Conservation (phyloP, 2,888 invertebrate genomes). For the Chouioia cunea region DNA sequence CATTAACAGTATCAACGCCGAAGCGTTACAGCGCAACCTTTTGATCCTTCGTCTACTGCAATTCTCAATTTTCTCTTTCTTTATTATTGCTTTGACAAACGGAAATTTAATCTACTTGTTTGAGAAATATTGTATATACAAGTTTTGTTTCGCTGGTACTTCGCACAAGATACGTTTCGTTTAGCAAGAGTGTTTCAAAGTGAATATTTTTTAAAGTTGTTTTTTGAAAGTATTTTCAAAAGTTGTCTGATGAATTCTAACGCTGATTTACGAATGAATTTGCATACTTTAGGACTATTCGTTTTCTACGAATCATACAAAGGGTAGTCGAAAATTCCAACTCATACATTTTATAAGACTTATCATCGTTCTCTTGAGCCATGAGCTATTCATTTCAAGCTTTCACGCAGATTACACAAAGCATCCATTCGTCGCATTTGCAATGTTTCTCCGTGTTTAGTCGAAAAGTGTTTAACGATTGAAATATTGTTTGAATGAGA, state of each 20-base stretch:
- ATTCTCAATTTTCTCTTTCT: conserved; percentile 18
- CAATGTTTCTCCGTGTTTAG: background rate
- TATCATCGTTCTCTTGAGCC: conserved; percentile 36
- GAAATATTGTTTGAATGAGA: too few relatives aligned
- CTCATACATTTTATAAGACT: conserved; percentile 53
- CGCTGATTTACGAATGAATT: conserved; percentile 50
- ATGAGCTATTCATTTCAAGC: conserved; percentile 14
- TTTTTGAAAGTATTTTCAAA: too few relatives aligned
- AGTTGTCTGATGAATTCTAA: conserved; percentile 21
- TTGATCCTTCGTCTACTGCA: conserved; percentile 29
- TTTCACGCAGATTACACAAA: conserved; percentile 47
- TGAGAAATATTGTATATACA: too few relatives aligned
- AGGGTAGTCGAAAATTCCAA: conserved; percentile 51
- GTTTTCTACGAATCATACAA: conserved; percentile 48
- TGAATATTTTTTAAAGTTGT: too few relatives aligned
- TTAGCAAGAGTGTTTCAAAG: too few relatives aligned
- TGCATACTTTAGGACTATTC: conserved; percentile 54
- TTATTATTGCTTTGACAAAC: background rate
- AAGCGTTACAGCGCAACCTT: conserved; percentile 19
- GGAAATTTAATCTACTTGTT: conserved; percentile 9
- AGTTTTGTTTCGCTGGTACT: too few relatives aligned
- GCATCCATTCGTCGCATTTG: background rate
- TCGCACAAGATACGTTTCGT: too few relatives aligned
- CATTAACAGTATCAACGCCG: conserved; percentile 29
- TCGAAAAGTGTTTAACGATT: too few relatives aligned